Percentiles rank a stretch among this genome's conserved stretches.
These are phyloP conservation scores for Percopsis transmontana DNA, from an alignment of 2,113 vertebrate species.

Conservation along the genomic window DNA sequence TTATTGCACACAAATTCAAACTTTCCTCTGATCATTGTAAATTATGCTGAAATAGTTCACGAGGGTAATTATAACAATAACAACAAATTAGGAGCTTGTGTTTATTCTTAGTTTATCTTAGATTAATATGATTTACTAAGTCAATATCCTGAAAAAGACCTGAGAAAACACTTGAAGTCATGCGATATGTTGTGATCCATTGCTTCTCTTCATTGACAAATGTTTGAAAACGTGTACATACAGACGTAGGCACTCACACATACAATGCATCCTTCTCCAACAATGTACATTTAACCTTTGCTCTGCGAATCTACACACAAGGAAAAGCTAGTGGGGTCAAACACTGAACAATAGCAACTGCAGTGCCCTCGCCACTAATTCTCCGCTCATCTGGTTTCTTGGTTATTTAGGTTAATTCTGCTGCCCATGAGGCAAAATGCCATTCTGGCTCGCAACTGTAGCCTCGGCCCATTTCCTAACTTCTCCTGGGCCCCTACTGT, in stretches of 20 bases:
- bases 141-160: neutral
- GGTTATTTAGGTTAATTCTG: slow-evolving; percentile 73
- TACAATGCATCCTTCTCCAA: no score
- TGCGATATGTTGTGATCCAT: no score
- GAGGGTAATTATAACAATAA: slow-evolving; percentile 34
- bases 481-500: slow-evolving; percentile 47
- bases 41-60: slow-evolving; percentile 45
- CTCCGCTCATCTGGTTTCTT: slow-evolving; percentile 27
- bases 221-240: no score
- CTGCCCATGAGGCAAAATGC: slow-evolving; percentile 60
- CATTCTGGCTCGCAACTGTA: slow-evolving; percentile 51
- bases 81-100: slow-evolving; percentile 32
- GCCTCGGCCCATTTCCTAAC: slow-evolving; percentile 47
- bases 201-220: no score
- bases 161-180: neutral
- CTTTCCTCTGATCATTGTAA: slow-evolving; percentile 38
- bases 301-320: no score
- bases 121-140: slow-evolving; percentile 27
- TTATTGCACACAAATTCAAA: slow-evolving; percentile 50
- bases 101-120: slow-evolving; percentile 40
- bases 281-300: no score
- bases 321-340: no score
- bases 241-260: no score
- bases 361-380: no score
- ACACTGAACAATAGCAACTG: no score